phyloP scores from a whole-genome alignment of 2,113 vertebrate genomes.

The Isurus oxyrinchus region DNA sequence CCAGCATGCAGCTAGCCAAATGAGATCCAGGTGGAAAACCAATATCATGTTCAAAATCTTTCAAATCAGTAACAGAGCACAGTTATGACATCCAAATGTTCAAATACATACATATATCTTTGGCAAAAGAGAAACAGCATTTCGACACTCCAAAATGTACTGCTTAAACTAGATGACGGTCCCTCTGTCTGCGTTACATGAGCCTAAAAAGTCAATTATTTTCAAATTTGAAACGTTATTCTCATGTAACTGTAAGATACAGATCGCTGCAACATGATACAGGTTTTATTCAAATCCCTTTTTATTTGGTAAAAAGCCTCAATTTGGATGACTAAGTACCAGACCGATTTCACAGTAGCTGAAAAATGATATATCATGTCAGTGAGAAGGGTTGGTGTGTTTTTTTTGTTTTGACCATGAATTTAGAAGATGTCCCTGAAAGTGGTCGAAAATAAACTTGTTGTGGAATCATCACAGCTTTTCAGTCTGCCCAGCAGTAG shows the following conservation, averaged over 20 bases:
- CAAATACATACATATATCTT: not conserved
- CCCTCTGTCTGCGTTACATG: not conserved
- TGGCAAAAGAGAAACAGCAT: constrained; percentile 39
- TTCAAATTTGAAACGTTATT: not conserved
- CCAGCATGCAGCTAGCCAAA: constrained; percentile 55
- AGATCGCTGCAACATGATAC: not conserved
- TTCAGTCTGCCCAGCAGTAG: not conserved
- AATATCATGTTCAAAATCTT: constrained; percentile 58
- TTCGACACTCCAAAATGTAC: constrained; percentile 40
- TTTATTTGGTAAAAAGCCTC: not conserved
- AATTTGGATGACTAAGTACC: not conserved
- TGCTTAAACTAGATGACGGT: not conserved
- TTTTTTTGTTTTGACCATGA: not conserved
- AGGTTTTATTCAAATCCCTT: not conserved
- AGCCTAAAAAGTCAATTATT: not conserved
- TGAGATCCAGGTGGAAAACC: constrained; percentile 65
- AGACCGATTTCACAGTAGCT: constrained; percentile 17
- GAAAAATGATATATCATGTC: constrained; percentile 14
- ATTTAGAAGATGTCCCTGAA: not conserved
- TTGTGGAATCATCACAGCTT: not conserved
- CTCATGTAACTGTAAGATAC: not conserved
- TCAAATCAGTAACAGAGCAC: constrained; percentile 65
- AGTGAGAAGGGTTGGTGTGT: not conserved
- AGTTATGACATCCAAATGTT: constrained; percentile 38
- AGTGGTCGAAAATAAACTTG: not conserved